These are phyloP conservation scores for Cephus cinctus DNA, from an alignment of 1,140 invertebrate genomes.

Conservation along the genomic window DNA sequence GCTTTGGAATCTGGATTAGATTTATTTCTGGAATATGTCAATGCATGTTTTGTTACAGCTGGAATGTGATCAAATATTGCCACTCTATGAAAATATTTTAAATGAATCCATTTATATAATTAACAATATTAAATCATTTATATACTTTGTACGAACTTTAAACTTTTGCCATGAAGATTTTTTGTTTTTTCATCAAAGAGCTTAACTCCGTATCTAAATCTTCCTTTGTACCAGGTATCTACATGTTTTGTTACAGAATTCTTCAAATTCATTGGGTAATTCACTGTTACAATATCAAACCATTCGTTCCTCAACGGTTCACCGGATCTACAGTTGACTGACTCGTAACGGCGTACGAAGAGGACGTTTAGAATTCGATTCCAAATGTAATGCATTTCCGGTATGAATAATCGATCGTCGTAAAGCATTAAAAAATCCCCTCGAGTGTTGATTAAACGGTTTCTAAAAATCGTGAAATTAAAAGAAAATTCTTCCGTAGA, in stretches of 20 bases:
- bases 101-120: constrained; percentile 3
- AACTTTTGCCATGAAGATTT: constrained; percentile 54
- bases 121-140: not conserved
- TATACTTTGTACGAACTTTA: constrained; percentile 22
- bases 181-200: constrained; percentile 63
- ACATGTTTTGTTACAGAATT: constrained; percentile 59
- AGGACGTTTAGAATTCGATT: constrained; percentile 72
- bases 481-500: constrained; percentile 7
- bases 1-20: constrained; percentile 21
- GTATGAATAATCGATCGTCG: constrained; percentile 65
- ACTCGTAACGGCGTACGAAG: constrained; percentile 64
- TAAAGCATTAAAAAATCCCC: constrained; percentile 69
- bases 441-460: constrained; percentile 67
- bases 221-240: constrained; percentile 64
- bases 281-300: constrained; percentile 70
- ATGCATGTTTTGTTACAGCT: constrained; percentile 58
- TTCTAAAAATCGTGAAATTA: constrained; percentile 50
- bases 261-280: constrained; percentile 65
- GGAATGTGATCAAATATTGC: constrained; percentile 72
- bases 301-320: constrained; percentile 44
- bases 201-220: constrained; percentile 57
- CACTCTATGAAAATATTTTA: constrained; percentile 46
- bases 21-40: constrained; percentile 11
- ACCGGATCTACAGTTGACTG: constrained; percentile 34
- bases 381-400: constrained; percentile 72